Evolutionary conservation across 2,888 invertebrate genomes (phyloP), one percentile per base, ranked within the genome.

Genomic region (Cryptus viduatorius): DNA sequence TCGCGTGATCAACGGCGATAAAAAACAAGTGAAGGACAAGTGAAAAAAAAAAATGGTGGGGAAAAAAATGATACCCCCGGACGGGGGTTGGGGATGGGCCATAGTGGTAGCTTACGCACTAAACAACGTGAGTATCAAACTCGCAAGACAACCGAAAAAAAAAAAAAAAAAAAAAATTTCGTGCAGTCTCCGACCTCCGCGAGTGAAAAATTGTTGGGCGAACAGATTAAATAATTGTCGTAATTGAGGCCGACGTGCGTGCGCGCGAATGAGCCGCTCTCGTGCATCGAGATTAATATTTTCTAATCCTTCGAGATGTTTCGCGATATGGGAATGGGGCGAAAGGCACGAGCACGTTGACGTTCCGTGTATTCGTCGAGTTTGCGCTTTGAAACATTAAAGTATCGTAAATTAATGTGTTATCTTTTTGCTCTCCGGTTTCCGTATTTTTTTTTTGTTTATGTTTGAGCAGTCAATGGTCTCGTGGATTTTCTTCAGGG

Each of bases 11-110:
- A 56, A 12, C 24, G 14, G 65, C 65, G 46, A 59, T 50, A 69
- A 12, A 71, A 56, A 71, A 56, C 64, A 73, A 78, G 72, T 69
- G 46, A 72, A 68, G n/a, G 4, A 4, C 31, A 14, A 64, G 37
- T 19, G 24, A 59, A 37, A 37, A 37, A 37, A 37, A 37, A 37
- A 37, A 37, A 65, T 53, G 29, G 42, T 81, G 72, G 73, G 68
- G 50, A 88, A 68, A 37, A 90, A 91, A 84, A 84, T 92, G 46
- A 94, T 95, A 82, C 95, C 96, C 50, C 96, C 96, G 0, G 95
- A 96, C 89, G 96, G 96, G 83, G 96, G 96, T 14, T 96, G 95
- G 92, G 96, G 96, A 14, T 96, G 96, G 96, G 94, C 96, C 44
- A 94, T 96, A 67, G 95, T 95, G 12, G 90, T 95, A 73, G 96